Evolutionary conservation across 37 sponge, comb jelly and placozoan genomes (phyloP).

Genomic region (Bolinopsis microptera): DNA sequence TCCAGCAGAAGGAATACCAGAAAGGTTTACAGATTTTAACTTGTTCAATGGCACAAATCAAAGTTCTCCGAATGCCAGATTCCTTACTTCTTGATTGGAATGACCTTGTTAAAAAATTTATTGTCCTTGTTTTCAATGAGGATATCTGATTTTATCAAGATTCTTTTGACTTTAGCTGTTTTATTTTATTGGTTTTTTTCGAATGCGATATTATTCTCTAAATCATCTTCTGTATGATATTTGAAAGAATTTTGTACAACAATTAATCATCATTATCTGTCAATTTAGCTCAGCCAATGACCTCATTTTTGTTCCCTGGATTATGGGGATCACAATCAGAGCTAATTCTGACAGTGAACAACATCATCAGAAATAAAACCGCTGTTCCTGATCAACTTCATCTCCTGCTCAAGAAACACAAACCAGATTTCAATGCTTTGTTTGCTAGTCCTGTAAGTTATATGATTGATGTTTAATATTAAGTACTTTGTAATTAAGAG

Average conservation of each 20-base stretch:
- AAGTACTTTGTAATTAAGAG: not conserved
- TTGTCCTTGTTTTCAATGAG: not conserved
- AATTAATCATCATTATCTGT: not conserved
- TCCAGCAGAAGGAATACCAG: not conserved
- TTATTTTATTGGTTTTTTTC: not conserved
- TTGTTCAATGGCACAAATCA: not conserved
- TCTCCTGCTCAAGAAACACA: constrained; percentile 78
- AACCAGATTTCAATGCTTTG: constrained; percentile 85
- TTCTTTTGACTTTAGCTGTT: too few relatives aligned
- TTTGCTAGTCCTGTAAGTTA: constrained; percentile 80
- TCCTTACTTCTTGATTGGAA: not conserved
- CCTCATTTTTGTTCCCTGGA: constrained; percentile 5
- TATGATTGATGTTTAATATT: too few relatives aligned
- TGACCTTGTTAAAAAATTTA: not conserved
- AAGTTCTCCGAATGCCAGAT: not conserved
- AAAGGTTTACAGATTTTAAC: not conserved
- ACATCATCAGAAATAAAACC: not conserved
- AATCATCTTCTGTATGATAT: not conserved
- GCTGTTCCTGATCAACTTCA: constrained; percentile 67
- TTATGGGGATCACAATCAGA: constrained; percentile 45
- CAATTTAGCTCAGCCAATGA: not conserved
- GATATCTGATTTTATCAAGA: not conserved
- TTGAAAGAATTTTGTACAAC: not conserved
- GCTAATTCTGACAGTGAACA: not conserved
- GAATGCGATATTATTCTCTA: not conserved